Base-by-base conservation (phyloP, 2,888 invertebrate genomes). In the Drosophila hamatofila region DNA sequence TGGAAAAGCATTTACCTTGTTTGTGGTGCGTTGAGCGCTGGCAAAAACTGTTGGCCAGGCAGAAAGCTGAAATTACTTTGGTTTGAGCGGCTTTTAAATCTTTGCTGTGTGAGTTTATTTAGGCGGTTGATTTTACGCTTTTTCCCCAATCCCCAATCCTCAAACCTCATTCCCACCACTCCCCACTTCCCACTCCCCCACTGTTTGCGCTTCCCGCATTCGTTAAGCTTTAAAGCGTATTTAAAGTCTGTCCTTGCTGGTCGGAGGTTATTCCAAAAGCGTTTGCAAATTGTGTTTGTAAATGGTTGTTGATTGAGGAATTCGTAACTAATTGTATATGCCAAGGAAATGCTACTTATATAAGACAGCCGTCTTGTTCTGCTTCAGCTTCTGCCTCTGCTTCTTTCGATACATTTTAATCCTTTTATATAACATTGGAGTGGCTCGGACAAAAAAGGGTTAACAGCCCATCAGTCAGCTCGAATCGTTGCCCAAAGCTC, bases 1-100 rank as follows among this genome's bases (percentile, higher is more conserved):
- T 83, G 78, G 58, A 83, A 83, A 86, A 84, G 88, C 87, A 87
- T 89, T 87, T 86, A 84, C 84, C 84, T 84, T 84, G 84, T 84
- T 84, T 89, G 84, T 73, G 89, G 89, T 83, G 79, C 72, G 81
- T 71, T 78, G 80, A 80, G 81, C 72, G 70, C 87, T 68, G 81
- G 72, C 79, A 86, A 79, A 89, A 88, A 88, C 78, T 83, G 88
- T 88, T 86, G 75, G 65, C 72, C 62, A 65, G 69, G 65, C 77
- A 62, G 56, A 77, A 72, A 72, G 63, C 81, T 83, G 83, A 88
- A 88, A 88, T 83, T 84, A 71, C 81, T 81, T 83, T 84, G 80
- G 82, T 80, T 68, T 69, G 70, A 64, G 81, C 85, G 90, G 91
- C 86, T 90, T 92, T 92, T 92, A 91, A 92, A 89, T 88, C 91